A percentile compares a stretch with the other conserved stretches of the same genome.
Conservation (phyloP, 37 sponge, comb jelly and placozoan species). For the Tethya wilhelma region DNA sequence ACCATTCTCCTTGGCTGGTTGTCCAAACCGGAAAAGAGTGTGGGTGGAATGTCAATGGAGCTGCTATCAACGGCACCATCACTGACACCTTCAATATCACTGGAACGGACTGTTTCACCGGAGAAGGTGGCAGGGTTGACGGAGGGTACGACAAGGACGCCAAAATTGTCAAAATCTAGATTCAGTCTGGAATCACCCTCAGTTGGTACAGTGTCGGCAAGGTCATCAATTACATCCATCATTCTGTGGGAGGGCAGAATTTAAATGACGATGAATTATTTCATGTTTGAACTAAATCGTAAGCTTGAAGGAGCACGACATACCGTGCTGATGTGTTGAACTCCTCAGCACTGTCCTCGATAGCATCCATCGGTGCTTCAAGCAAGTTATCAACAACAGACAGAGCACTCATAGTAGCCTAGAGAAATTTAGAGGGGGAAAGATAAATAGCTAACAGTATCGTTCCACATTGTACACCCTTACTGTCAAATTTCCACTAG, state of each 20-base stretch:
- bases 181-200: background rate
- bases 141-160: background rate
- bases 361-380: background rate
- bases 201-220: constrained; percentile 15
- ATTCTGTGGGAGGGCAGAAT: background rate
- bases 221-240: background rate
- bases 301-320: background rate
- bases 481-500: constrained; percentile 5
- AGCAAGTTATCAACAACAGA: constrained; percentile 40
- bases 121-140: background rate
- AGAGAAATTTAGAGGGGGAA: background rate
- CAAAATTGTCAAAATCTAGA: constrained; percentile 13
- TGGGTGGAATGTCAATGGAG: constrained; percentile 15
- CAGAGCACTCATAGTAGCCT: constrained; percentile 22
- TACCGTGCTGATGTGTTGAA: constrained; percentile 48
- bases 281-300: background rate
- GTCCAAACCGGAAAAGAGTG: constrained; percentile 2
- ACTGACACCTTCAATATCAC: background rate
- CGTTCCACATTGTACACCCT: too few species aligned
- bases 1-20: background rate
- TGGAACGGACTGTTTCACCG: background rate
- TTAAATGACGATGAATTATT: background rate
- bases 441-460: background rate
- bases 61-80: background rate
- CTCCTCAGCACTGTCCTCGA: constrained; percentile 26